Conservation (phyloP, 2,113 vertebrate genomes). For the Leptocoma aspasia region DNA sequence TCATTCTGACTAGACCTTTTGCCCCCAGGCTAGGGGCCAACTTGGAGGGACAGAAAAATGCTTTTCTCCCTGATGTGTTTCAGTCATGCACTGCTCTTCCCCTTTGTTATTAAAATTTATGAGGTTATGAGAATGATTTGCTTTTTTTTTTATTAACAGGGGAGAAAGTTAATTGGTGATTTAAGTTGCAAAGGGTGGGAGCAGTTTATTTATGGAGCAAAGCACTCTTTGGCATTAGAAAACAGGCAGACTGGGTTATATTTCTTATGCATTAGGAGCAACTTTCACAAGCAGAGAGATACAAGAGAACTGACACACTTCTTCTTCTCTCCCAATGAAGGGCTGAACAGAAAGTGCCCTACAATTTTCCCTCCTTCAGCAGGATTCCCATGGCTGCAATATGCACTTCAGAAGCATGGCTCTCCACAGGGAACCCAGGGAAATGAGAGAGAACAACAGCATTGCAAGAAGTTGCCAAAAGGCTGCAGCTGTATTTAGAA, state of each 20-base stretch:
- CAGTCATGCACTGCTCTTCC: not conserved
- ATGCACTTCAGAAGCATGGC: not conserved
- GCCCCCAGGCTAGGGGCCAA: not conserved
- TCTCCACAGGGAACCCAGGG: conserved; percentile 1
- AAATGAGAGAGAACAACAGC: conserved; percentile 2
- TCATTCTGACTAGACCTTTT: not conserved
- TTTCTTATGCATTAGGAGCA: not conserved
- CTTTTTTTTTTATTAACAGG: not conserved
- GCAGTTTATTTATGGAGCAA: not conserved
- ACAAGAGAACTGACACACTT: not conserved
- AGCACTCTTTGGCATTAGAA: not conserved
- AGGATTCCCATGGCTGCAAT: not conserved
- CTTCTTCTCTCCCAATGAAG: not conserved
- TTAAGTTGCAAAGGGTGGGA: not conserved
- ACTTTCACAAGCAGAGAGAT: not conserved
- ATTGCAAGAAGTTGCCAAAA: conserved; percentile 14
- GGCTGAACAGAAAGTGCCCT: not conserved
- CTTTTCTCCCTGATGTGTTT: not conserved
- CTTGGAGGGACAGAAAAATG: not conserved
- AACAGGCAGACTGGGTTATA: not conserved
- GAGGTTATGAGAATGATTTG: not conserved
- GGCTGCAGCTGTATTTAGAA: conserved; percentile 24
- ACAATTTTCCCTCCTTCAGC: not conserved
- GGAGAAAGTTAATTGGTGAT: not conserved
- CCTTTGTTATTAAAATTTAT: not conserved